Evolutionary conservation across 2,888 invertebrate genomes (phyloP), one percentile per base, ranked within the genome.

Genomic region (Timema cristinae): DNA sequence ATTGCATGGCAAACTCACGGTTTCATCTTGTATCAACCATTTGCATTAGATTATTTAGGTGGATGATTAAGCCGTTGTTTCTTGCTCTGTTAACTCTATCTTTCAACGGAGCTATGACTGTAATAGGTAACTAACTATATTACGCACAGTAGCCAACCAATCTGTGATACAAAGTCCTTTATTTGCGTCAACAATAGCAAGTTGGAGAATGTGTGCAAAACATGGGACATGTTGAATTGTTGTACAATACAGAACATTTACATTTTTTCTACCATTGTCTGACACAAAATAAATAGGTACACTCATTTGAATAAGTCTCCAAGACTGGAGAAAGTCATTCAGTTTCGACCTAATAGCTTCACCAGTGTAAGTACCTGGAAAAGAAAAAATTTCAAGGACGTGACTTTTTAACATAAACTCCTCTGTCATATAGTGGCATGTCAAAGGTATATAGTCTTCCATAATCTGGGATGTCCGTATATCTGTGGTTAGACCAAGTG

Each of bases 211-310:
- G 10, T 61, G 61, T 7, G 61, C 61, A 8, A 61, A 61, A 61
- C 61, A 61, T 10, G 7, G 13, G 6, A 61, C 10, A 13, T 61
- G 61, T 11, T 61, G 6, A 13, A 61, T 47, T 32, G 7, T 15
- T 16, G 47, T 48, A 16, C 56, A 8, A 56, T 5, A 15, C 7
- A 66, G 16, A 15, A 8, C 66, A 66, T n/a, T 66, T 49, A 48
- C 7, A 66, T 16, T 7, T 6, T 66, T 66, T 66, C n/a, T 50
- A 1, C 6, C 66, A 66, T 66, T 66, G 50, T 66, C 66, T 15
- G 66, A n/a, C 66, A 66, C 16, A 7, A 66, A 5, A 11, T 66
- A 66, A n/a, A 66, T 16, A 16, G 48, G 48, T 11, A 66, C n/a
- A 49, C n/a, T 66, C 11, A 11, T n/a, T 66, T 66, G 10, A 7